These are phyloP conservation scores for Pipistrellus kuhlii DNA, from an alignment of 2,797 vertebrate genomes.

Conservation along the genomic window DNA sequence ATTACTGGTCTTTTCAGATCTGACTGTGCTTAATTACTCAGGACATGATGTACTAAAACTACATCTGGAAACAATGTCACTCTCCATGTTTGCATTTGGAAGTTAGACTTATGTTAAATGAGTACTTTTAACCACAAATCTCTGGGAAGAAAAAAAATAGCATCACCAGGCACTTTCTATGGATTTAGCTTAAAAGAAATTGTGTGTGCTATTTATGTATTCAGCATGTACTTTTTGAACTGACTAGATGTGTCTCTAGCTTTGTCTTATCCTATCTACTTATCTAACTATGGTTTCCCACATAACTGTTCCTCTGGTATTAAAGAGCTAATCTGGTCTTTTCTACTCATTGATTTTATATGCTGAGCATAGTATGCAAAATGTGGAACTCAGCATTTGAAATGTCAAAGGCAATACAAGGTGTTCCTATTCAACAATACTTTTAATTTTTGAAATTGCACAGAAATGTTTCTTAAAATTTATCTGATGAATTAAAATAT, in stretches of 20 bases:
- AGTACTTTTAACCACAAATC: constrained; percentile 68
- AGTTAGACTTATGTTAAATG: constrained; percentile 78
- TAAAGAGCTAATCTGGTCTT: background rate
- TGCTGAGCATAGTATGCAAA: background rate
- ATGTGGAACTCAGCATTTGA: background rate
- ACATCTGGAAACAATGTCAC: constrained; percentile 84
- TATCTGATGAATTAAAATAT: background rate
- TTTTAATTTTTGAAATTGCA: constrained; percentile 61
- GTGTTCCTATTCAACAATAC: background rate
- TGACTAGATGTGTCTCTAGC: background rate
- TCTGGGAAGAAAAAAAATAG: constrained; percentile 68
- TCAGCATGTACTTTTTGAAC: constrained; percentile 70
- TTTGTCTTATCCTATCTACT: constrained; percentile 54
- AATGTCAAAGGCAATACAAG: background rate
- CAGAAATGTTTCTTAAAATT: background rate
- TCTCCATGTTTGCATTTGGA: constrained; percentile 82
- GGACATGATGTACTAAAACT: constrained; percentile 82
- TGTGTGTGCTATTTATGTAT: constrained; percentile 66
- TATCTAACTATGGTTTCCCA: background rate
- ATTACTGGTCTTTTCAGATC: constrained; percentile 79
- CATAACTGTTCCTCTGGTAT: background rate
- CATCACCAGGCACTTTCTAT: constrained; percentile 36
- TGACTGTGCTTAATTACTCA: constrained; percentile 83
- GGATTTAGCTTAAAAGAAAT: constrained; percentile 73
- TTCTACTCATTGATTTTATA: background rate